Evolutionary conservation across 1,140 invertebrate genomes (phyloP).

Genomic region (Diorhabda elongata): DNA sequence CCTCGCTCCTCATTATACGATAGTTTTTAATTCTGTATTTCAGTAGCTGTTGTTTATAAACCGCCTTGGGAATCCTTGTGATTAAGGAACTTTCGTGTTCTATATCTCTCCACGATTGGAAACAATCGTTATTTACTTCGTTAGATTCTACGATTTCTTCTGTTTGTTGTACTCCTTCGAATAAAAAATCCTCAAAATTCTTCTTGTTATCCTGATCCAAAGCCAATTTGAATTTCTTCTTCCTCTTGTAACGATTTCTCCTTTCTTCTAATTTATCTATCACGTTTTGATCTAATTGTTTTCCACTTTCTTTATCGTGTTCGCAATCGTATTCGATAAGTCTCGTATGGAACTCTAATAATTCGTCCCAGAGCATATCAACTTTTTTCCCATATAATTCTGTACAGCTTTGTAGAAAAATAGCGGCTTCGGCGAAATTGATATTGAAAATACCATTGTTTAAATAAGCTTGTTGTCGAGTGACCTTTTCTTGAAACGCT

Average conservation of each 20-base stretch:
- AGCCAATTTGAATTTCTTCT: conserved; percentile 25
- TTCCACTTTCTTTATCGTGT: conserved; percentile 16
- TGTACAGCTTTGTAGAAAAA: conserved; percentile 38
- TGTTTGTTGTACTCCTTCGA: neutral
- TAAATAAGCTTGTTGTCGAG: conserved; percentile 31
- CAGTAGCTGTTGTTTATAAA: conserved; percentile 10
- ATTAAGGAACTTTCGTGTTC: conserved; percentile 1
- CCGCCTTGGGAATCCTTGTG: conserved; percentile 6
- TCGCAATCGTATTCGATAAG: conserved; percentile 28
- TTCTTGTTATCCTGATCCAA: neutral
- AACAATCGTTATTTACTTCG: neutral
- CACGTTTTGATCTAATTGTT: neutral
- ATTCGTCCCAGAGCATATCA: conserved; percentile 40
- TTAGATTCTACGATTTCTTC: neutral
- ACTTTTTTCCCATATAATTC: conserved; percentile 41
- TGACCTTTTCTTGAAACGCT: conserved; percentile 29
- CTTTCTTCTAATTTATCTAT: conserved; percentile 25
- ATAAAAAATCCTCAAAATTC: neutral
- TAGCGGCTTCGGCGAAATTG: conserved; percentile 43
- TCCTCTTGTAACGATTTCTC: conserved; percentile 26
- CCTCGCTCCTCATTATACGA: neutral
- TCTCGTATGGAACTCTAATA: conserved; percentile 28
- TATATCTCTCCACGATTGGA: conserved; percentile 7
- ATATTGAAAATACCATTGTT: conserved; percentile 39
- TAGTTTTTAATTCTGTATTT: conserved; percentile 17